These are phyloP conservation scores for Morelia viridis DNA, from an alignment of 2,797 vertebrate genomes.

Conservation along the genomic window DNA sequence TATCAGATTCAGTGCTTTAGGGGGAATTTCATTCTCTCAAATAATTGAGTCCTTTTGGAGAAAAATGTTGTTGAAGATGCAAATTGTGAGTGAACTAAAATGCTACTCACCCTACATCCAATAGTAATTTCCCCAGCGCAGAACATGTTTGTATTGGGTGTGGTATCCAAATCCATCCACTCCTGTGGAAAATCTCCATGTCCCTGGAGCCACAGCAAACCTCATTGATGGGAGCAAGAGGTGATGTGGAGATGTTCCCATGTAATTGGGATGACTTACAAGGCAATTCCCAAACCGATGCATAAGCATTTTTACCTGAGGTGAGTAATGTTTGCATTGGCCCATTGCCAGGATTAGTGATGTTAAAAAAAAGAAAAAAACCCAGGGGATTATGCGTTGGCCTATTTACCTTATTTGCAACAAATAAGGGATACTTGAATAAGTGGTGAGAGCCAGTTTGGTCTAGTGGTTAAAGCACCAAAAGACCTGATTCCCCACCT, in stretches of 20 bases:
- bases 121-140: not conserved
- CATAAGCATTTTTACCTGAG: not conserved
- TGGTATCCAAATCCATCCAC: not conserved
- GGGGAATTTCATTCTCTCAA: not conserved
- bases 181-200: not conserved
- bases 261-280: not conserved
- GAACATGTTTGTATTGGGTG: not conserved
- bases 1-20: not conserved
- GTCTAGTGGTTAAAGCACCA: not conserved
- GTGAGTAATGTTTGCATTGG: not conserved
- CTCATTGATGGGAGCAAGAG: not conserved
- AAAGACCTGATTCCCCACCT: not conserved
- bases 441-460: not conserved
- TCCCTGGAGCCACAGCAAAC: not conserved
- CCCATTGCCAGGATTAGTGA: not conserved
- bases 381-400: not conserved
- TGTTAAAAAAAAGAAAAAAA: not conserved
- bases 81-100: not conserved
- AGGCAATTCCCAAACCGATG: not conserved
- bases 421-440: not conserved
- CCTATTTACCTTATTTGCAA: not conserved
- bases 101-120: not conserved
- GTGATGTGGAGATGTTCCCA: conserved; percentile 5
- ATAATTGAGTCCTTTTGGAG: not conserved
- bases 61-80: not conserved